These are phyloP conservation scores for Chironomus tentans DNA, from an alignment of 2,888 invertebrate genomes.

Conservation along the genomic window DNA sequence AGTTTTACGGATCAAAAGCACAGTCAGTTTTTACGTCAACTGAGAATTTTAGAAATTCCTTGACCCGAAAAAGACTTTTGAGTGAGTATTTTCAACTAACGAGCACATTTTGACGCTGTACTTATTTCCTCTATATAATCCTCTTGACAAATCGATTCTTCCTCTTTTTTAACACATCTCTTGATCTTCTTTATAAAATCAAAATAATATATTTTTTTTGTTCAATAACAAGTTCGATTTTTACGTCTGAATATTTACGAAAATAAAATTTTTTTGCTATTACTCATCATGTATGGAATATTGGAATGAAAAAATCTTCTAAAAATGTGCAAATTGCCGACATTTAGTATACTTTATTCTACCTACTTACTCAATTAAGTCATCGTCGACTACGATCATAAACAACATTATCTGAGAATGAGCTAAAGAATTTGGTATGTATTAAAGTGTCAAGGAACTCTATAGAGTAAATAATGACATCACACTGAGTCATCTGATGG, in stretches of 20 bases:
- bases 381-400: background rate
- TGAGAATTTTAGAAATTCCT: background rate
- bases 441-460: background rate
- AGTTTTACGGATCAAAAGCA: too few species aligned
- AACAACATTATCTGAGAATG: background rate
- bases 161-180: too few species aligned
- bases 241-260: background rate
- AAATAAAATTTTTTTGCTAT: background rate
- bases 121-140: too few species aligned
- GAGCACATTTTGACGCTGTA: too few species aligned
- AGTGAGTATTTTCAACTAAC: too few species aligned
- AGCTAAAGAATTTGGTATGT: background rate
- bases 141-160: too few species aligned
- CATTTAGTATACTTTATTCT: background rate
- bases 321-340: background rate
- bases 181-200: too few species aligned
- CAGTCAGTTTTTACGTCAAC: background rate
- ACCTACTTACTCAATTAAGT: background rate
- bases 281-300: background rate
- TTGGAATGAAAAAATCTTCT: background rate
- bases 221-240: background rate
- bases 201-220: background rate
- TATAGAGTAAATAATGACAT: background rate
- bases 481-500: background rate
- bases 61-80: background rate